Evolutionary conservation across 2,888 invertebrate genomes (phyloP).

Genomic region (Coelopa pilipes): DNA sequence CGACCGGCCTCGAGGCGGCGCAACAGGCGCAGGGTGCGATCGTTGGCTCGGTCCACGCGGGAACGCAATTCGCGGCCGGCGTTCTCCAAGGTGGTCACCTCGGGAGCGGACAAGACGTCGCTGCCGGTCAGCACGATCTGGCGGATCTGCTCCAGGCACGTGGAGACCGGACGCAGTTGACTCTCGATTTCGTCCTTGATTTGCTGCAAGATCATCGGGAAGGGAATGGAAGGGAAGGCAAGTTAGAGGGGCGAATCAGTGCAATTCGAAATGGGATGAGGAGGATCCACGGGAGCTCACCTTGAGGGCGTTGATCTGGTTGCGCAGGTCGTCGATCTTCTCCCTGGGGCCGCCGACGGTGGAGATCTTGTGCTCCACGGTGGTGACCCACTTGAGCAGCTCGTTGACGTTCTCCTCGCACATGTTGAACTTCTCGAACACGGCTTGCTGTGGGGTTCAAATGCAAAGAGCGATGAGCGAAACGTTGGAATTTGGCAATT

Average conservation of each 20-base stretch:
- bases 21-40: conserved; percentile 82
- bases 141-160: conserved; percentile 89
- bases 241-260: background rate
- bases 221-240: background rate
- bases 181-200: conserved; percentile 90
- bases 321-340: conserved; percentile 84
- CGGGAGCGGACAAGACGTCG: conserved; percentile 91
- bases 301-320: conserved; percentile 90
- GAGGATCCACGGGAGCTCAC: conserved; percentile 66
- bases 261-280: background rate
- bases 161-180: conserved; percentile 84
- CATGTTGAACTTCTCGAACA: conserved; percentile 92
- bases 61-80: conserved; percentile 85
- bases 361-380: conserved; percentile 85
- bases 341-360: conserved; percentile 88
- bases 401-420: conserved; percentile 89
- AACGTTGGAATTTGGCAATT: background rate
- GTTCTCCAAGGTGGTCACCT: conserved; percentile 87
- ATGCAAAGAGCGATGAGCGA: background rate
- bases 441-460: conserved; percentile 80
- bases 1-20: conserved; percentile 81
- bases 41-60: conserved; percentile 83
- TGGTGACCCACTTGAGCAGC: conserved; percentile 86
- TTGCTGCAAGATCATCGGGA: conserved; percentile 69
- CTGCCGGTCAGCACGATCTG: conserved; percentile 90